These are phyloP conservation scores for Hippocampus guttulatus DNA, from an alignment of 2,113 vertebrate species.

Conservation along the genomic window DNA sequence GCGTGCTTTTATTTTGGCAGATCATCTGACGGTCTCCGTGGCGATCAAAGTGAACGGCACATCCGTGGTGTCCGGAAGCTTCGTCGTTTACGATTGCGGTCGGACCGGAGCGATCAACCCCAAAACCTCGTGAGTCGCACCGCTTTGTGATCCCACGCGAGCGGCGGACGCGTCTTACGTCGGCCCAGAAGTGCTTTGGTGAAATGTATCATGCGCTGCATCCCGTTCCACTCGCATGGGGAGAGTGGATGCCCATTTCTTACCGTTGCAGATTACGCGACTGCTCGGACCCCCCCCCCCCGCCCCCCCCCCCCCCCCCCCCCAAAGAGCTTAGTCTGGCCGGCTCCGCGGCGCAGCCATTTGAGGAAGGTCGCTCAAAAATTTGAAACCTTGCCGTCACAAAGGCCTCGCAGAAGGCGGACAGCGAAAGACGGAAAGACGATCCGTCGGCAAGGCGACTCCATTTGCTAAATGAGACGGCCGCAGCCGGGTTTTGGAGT, in stretches of 20 bases:
- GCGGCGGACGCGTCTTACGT: too few species aligned
- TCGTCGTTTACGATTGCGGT: constrained; percentile 91
- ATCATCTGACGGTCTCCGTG: constrained; percentile 82
- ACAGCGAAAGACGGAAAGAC: neutral
- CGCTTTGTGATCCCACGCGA: neutral
- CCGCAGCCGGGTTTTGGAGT: constrained; percentile 28
- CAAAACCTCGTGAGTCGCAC: constrained; percentile 80
- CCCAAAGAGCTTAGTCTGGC: neutral
- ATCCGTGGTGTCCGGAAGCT: constrained; percentile 81
- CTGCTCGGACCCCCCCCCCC: neutral
- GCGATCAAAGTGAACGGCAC: constrained; percentile 82
- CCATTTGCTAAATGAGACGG: constrained; percentile 11
- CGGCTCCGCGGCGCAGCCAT: neutral
- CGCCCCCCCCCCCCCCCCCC: neutral
- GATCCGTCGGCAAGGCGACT: neutral
- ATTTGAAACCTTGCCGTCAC: neutral
- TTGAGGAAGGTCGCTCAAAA: neutral
- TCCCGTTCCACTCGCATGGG: neutral
- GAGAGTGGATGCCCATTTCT: neutral
- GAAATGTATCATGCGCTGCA: too few species aligned
- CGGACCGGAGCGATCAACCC: constrained; percentile 80
- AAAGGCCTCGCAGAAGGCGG: neutral
- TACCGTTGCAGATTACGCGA: neutral
- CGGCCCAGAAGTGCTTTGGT: too few species aligned
- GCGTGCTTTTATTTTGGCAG: constrained; percentile 70